Evolutionary conservation across 2,113 vertebrate species (phyloP).

Genomic region (Grallaria varia): DNA sequence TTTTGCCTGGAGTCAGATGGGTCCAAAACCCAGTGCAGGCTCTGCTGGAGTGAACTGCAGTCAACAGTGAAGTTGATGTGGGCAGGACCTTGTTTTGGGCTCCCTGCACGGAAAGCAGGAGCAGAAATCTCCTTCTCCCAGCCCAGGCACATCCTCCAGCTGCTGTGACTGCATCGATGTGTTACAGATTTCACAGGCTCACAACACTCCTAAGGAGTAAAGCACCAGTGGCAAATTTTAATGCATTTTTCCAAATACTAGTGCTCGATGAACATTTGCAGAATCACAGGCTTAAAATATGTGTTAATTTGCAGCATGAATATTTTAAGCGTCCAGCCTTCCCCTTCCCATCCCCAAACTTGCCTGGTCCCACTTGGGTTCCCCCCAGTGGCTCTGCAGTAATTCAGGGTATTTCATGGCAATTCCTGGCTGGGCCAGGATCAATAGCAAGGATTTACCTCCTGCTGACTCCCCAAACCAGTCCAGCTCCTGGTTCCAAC

Average conservation of each 20-base stretch:
- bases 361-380: neutral
- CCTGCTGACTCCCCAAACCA: neutral
- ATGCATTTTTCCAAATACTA: constrained; percentile 21
- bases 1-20: neutral
- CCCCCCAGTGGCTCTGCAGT: neutral
- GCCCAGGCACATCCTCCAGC: constrained; percentile 11
- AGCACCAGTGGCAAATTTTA: constrained; percentile 40
- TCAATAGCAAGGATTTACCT: neutral
- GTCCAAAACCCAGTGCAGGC: rapidly evolving
- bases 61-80: rapidly evolving
- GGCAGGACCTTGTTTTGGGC: neutral
- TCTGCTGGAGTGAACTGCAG: neutral
- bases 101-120: neutral
- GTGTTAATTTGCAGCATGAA: neutral
- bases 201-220: neutral
- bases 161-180: neutral
- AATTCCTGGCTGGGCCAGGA: neutral
- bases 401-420: neutral
- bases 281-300: neutral
- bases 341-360: neutral
- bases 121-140: neutral
- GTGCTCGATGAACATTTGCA: constrained; percentile 27
- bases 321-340: neutral
- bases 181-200: neutral
- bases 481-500: neutral